These are phyloP conservation scores for Brenthis hecate DNA, from an alignment of 2,888 invertebrate genomes.

Conservation along the genomic window DNA sequence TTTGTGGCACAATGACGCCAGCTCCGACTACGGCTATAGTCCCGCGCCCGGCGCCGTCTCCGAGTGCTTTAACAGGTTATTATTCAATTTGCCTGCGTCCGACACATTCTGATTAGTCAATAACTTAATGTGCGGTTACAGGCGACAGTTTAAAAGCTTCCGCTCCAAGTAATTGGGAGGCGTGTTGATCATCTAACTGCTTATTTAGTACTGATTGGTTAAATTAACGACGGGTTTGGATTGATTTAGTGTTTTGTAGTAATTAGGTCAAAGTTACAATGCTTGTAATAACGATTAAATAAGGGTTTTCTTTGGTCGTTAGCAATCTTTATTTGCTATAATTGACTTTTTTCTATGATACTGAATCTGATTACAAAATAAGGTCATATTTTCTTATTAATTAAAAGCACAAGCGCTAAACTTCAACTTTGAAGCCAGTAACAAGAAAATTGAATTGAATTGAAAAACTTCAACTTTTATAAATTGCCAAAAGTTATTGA, in stretches of 20 bases:
- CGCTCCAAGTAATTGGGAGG: slow-evolving; percentile 45
- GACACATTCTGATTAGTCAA: slow-evolving; percentile 75
- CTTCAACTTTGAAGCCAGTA: too few relatives aligned
- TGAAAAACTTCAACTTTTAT: too few relatives aligned
- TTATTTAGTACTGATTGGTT: slow-evolving; percentile 25
- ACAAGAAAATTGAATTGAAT: too few relatives aligned
- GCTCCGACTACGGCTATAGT: slow-evolving; percentile 45
- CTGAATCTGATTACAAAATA: too few relatives aligned
- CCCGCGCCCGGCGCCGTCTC: slow-evolving; percentile 34
- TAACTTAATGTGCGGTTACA: slow-evolving; percentile 67
- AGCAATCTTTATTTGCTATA: too few relatives aligned
- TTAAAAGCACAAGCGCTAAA: too few relatives aligned
- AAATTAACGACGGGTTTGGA: background rate
- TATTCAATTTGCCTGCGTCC: slow-evolving; percentile 75
- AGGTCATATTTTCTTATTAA: too few relatives aligned
- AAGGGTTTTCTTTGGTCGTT: too few relatives aligned
- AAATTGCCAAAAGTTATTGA: too few relatives aligned
- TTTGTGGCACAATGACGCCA: slow-evolving; percentile 72
- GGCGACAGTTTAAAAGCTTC: slow-evolving; percentile 49
- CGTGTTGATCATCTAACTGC: slow-evolving; percentile 34
- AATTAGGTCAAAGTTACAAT: background rate
- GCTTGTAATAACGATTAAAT: too few relatives aligned
- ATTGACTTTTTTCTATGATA: too few relatives aligned
- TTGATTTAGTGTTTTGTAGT: background rate
- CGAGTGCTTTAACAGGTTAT: slow-evolving; percentile 71